Base-by-base conservation (phyloP, 1,140 invertebrate species). In the Luehdorfia chinensis region DNA sequence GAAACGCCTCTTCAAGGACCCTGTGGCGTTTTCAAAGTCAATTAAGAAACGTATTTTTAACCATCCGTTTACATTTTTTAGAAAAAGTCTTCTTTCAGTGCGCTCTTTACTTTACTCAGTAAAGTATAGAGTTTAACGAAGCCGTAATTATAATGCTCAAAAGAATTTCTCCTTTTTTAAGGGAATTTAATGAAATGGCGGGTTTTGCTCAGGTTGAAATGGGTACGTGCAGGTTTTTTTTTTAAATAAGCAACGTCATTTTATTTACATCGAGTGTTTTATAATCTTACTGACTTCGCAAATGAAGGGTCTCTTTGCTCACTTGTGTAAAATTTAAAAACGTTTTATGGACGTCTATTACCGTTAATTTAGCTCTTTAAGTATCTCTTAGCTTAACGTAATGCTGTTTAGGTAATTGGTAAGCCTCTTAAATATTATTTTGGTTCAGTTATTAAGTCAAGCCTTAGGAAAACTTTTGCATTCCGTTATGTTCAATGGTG, bases 111-210 rank as follows among this genome's bases (percentile, higher is more conserved):
- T 74, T 70, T 71, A 67, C 64, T 72, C 68, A 70, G 68, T 64
- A 72, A 75, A 73, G 72, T 77, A 71, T 71, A 64, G 73, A 74
- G 68, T 77, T 78, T 81, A 84, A 81, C 72, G 77, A 79, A 76
- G 74, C 62, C 63, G 49, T 79, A 76, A 79, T 77, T 78, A 81
- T 79, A 75, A 79, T 78, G 65, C 64, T 77, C 62, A 72, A 84
- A 80, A 81, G 74, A 80, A 75, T 30, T 43, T 43, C 60, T 71
- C 59, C 63, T 59, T 79, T 75, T 69, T 66, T 68, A 45, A 57
- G 62, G 59, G 59, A 67, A 61, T 72, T 71, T 78, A 72, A 83
- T 79, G 64, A 83, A 83, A 73, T 70, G 64, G 65, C 51, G 61
- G 55, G 68, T 72, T 79, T 66, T 64, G 66, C 66, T 70, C 65